Evolutionary conservation across 2,797 vertebrate genomes (phyloP), one percentile per base, ranked within the genome.

Genomic region (Rhinatrema bivittatum): DNA sequence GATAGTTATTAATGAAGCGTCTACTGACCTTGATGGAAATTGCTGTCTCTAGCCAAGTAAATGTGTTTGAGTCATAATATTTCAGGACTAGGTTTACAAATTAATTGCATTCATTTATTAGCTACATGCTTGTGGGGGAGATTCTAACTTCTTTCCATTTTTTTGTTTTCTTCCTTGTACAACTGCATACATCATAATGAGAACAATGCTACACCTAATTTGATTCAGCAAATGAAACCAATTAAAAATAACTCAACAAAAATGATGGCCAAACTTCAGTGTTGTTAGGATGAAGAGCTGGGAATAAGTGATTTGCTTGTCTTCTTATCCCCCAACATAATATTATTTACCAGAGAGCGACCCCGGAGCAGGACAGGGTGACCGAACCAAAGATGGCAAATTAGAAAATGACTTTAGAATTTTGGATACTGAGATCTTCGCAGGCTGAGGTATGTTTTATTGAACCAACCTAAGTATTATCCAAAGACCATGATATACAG

Each of bases 221-320:
- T 65, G 58, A 55, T 44, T 52, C 64, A 58, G 70, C 67, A 74
- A 82, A 74, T 71, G 69, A 70, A 39, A 61, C 37, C 60, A 74
- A 77, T 78, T 78, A 78, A 76, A 78, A 72, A 49, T 65, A 57
- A 48, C 67, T 46, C 21, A 27, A 33, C 48, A 55, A 64, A 65
- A 68, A 50, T 57, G 37, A 64, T 62, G 51, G 46, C 19, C 53
- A 49, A 42, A 60, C 53, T 59, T 46, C 20, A 61, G 54, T 72
- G 64, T 60, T 60, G 49, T 32, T 42, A 24, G 62, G 60, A 50
- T 53, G 55, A 60, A 45, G 39, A 59, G 27, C 49, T 20, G 43
- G 46, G 38, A 24, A 1, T 46, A 36, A 62, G 66, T 55, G 33
- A 36, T 63, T 15, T 57, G 42, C 66, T 67, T 56, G 46, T 58